Conservation (phyloP, 2,113 vertebrate species). For the Sander lucioperca region DNA sequence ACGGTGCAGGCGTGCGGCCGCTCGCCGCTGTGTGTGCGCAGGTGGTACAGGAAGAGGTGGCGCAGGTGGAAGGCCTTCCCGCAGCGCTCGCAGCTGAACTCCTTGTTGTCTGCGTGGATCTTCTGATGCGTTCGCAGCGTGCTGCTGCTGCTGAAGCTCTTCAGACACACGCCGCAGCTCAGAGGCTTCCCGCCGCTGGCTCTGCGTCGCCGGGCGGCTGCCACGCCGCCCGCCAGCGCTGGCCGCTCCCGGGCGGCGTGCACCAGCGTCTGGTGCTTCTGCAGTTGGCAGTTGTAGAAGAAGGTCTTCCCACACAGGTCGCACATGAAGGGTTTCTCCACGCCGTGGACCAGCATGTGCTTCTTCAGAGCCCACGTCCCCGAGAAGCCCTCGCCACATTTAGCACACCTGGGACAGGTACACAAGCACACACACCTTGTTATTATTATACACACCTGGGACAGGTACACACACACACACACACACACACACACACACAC, state of each 20-base stretch:
- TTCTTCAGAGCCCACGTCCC: constrained; percentile 79
- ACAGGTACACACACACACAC: too few relatives aligned
- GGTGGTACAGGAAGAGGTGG: constrained; percentile 72
- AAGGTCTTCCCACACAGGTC: constrained; percentile 77
- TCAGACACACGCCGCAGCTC: constrained; percentile 67
- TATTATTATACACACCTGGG: too few relatives aligned
- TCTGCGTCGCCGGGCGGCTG: background rate
- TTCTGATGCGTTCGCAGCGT: constrained; percentile 70
- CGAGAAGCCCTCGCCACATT: constrained; percentile 67
- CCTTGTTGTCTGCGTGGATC: constrained; percentile 67
- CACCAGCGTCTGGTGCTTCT: constrained; percentile 77
- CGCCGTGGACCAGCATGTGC: constrained; percentile 77
- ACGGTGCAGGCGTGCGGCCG: constrained; percentile 72
- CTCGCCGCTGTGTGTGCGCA: constrained; percentile 69
- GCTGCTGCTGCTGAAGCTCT: constrained; percentile 69
- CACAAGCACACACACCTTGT: too few relatives aligned
- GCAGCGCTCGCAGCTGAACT: constrained; percentile 70
- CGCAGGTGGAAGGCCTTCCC: constrained; percentile 70
- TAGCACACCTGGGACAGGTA: constrained; percentile 61
- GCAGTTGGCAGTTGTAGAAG: constrained; percentile 81
- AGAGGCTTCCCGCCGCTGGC: constrained; percentile 15
- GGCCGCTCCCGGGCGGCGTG: constrained; percentile 28
- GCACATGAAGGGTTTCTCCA: constrained; percentile 77
- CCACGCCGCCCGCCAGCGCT: fast-evolving
- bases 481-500: too few relatives aligned